These are phyloP conservation scores for Plebejus melissa DNA, from an alignment of 2,888 invertebrate species.

Conservation along the genomic window DNA sequence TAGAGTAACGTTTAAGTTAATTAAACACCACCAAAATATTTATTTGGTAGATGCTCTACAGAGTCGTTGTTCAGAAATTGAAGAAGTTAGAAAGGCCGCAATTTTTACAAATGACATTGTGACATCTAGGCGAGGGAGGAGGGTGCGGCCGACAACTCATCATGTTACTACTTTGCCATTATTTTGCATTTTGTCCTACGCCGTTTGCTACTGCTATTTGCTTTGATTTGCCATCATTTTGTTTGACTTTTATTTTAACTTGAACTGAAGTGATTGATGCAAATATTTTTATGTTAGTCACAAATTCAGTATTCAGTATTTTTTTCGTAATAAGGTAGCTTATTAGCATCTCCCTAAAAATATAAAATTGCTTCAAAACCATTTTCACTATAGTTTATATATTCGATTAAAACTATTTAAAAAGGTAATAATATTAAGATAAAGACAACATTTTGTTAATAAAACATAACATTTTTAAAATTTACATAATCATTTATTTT, in stretches of 20 bases:
- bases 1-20: no score
- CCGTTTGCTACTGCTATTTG: slow-evolving; percentile 51
- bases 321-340: neutral
- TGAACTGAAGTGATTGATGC: neutral
- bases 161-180: slow-evolving; percentile 76
- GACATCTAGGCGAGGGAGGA: slow-evolving; percentile 66
- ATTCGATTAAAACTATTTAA: neutral
- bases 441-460: neutral
- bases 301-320: neutral
- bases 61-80: slow-evolving; percentile 59
- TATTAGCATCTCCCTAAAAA: neutral
- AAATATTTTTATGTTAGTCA: neutral
- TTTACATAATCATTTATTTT: slow-evolving; percentile 53
- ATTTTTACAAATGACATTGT: slow-evolving; percentile 79
- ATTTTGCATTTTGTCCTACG: slow-evolving; percentile 61
- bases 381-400: neutral
- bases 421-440: neutral
- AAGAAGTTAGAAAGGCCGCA: slow-evolving; percentile 72
- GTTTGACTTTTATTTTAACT: slow-evolving; percentile 36
- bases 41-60: slow-evolving; percentile 43
- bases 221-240: slow-evolving; percentile 52
- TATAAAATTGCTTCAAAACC: neutral
- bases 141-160: slow-evolving; percentile 76
- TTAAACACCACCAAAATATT: slow-evolving; percentile 2
- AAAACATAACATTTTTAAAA: neutral